These are phyloP conservation scores for Aspiorhynchus laticeps DNA, from an alignment of 2,113 vertebrate genomes.

Conservation along the genomic window DNA sequence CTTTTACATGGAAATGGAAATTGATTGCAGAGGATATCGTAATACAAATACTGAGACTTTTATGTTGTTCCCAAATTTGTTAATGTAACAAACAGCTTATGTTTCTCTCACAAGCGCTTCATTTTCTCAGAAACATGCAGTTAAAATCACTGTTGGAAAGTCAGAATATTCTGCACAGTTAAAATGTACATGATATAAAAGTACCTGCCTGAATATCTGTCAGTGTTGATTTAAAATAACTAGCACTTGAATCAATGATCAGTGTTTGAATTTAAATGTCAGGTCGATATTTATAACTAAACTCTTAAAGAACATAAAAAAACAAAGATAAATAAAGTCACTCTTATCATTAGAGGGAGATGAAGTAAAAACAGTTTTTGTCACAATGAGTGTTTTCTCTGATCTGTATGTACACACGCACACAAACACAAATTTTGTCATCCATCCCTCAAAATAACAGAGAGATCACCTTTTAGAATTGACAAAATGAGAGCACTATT, in stretches of 20 bases:
- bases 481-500: conserved; percentile 26
- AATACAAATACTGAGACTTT: background rate
- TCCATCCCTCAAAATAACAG: conserved; percentile 60
- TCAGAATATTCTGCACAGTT: conserved; percentile 6
- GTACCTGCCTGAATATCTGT: background rate
- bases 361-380: background rate
- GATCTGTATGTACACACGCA: background rate
- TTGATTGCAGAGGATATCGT: background rate
- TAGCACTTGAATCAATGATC: conserved; percentile 27
- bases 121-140: background rate
- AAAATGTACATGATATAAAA: conserved; percentile 13
- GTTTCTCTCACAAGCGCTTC: background rate
- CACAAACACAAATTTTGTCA: background rate
- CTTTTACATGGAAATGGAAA: background rate
- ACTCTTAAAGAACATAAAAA: conserved; percentile 19
- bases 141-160: conserved; percentile 3
- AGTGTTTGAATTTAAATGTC: conserved; percentile 14
- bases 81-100: conserved; percentile 34
- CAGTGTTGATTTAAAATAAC: conserved; percentile 16
- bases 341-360: background rate
- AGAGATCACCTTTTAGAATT: conserved; percentile 43
- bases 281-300: background rate
- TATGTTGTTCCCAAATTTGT: conserved; percentile 27
- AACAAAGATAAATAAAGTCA: conserved; percentile 25
- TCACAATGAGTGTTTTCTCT: conserved; percentile 8